Evolutionary conservation across 2,113 vertebrate species (phyloP).

Genomic region (Podarcis cretensis): DNA sequence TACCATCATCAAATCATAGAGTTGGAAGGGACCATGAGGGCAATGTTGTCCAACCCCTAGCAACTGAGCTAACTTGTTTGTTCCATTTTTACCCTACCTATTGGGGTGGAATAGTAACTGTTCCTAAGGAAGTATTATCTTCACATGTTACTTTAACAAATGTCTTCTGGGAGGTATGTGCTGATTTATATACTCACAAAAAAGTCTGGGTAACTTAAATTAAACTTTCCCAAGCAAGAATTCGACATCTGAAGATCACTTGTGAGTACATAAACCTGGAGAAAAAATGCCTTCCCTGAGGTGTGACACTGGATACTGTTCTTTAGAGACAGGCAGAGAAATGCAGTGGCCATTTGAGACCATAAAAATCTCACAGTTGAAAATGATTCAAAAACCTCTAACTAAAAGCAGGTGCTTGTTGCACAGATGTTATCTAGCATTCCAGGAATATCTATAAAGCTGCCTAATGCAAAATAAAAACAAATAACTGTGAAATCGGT

Average conservation of each 20-base stretch:
- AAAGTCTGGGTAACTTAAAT: conserved; percentile 2
- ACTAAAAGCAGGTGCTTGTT: conserved; percentile 79
- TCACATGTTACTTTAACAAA: conserved; percentile 48
- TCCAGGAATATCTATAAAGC: conserved; percentile 74
- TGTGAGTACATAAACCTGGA: conserved; percentile 30
- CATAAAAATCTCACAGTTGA: conserved; percentile 62
- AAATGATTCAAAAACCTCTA: conserved; percentile 66
- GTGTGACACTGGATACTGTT: conserved; percentile 62
- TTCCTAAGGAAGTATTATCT: neutral
- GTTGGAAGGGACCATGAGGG: too few species aligned
- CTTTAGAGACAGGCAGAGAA: conserved; percentile 64
- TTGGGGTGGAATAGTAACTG: neutral
- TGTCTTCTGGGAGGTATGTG: neutral
- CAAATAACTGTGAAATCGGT: conserved; percentile 44
- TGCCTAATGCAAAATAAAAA: conserved; percentile 74
- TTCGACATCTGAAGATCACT: conserved; percentile 29
- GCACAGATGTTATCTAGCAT: conserved; percentile 60
- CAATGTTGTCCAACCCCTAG: too few species aligned
- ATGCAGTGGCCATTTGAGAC: conserved; percentile 59
- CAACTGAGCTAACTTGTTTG: neutral
- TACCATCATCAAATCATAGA: too few species aligned
- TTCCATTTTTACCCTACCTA: neutral
- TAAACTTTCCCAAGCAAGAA: conserved; percentile 44
- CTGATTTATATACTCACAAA: conserved; percentile 5
- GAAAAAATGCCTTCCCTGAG: conserved; percentile 40